These are phyloP conservation scores for Morbakka virulenta DNA, from an alignment of 30 jellyfish, hydroid and myxozoan species.

Conservation along the genomic window DNA sequence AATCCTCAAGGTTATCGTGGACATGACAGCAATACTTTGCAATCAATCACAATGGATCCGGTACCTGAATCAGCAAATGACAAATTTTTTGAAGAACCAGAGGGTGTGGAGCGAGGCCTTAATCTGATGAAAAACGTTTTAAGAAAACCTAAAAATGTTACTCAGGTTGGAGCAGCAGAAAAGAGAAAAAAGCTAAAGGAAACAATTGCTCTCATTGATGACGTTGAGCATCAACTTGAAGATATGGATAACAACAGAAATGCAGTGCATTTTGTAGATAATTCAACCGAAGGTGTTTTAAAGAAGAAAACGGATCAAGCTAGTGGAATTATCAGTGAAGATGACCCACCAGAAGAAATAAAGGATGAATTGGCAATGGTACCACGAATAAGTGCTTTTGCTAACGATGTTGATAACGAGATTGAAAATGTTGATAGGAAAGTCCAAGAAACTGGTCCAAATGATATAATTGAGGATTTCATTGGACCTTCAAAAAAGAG, in stretches of 20 bases:
- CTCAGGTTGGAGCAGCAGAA: not conserved
- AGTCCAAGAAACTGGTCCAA: not conserved
- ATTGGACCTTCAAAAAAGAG: not conserved
- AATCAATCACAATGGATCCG: too few relatives aligned
- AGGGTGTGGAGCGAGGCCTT: too few relatives aligned
- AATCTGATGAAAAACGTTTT: too few relatives aligned
- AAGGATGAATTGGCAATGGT: not conserved
- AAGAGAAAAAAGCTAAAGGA: not conserved
- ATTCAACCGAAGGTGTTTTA: not conserved
- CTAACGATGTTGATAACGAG: not conserved
- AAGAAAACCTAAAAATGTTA: too few relatives aligned
- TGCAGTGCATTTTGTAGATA: not conserved
- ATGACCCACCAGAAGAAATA: not conserved
- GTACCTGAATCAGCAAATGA: too few relatives aligned
- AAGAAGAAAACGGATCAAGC: not conserved
- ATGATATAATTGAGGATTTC: not conserved
- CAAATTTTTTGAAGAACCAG: too few relatives aligned
- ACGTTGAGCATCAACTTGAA: not conserved
- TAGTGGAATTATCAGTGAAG: not conserved
- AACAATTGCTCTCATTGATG: conserved; percentile 14
- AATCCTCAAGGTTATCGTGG: too few relatives aligned
- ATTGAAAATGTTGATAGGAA: not conserved
- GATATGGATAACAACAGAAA: not conserved
- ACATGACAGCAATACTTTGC: too few relatives aligned
- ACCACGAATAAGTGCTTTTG: too few relatives aligned